Percentiles rank a stretch among this genome's conserved stretches.
Conservation (phyloP, 1,140 invertebrate species). For the Geopemphigus sp. region DNA sequence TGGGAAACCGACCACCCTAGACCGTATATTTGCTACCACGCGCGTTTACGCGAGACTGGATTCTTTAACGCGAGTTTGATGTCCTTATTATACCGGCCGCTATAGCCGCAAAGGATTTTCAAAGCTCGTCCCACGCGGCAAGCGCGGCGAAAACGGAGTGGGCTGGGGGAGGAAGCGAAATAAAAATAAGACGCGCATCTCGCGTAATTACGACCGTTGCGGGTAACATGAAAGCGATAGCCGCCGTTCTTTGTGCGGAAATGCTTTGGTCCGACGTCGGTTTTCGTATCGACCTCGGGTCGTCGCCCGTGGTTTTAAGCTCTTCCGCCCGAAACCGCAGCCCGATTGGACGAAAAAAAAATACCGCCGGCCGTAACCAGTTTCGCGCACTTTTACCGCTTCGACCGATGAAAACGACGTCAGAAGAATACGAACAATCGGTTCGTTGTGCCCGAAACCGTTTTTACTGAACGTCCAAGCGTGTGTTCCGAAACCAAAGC, state of each 20-base stretch:
- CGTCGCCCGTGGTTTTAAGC: too few relatives aligned
- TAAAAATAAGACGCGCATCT: not conserved
- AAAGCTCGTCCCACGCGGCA: not conserved
- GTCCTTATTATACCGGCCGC: not conserved
- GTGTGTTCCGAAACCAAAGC: too few relatives aligned
- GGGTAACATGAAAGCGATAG: not conserved
- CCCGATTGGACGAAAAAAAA: too few relatives aligned
- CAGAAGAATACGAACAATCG: too few relatives aligned
- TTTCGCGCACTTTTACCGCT: too few relatives aligned
- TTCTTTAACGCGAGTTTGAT: constrained; percentile 26
- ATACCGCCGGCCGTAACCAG: too few relatives aligned
- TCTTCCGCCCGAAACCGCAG: too few relatives aligned
- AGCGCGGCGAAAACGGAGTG: too few relatives aligned
- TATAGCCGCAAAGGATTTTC: not conserved
- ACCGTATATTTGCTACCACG: not conserved
- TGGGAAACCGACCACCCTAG: not conserved
- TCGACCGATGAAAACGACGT: too few relatives aligned
- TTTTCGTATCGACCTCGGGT: not conserved
- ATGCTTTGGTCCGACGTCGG: not conserved
- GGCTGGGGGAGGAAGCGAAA: too few relatives aligned
- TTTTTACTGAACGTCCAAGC: too few relatives aligned
- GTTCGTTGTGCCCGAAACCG: too few relatives aligned
- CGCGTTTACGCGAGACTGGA: not conserved
- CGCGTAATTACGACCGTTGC: not conserved
- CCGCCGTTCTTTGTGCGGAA: not conserved